Evolutionary conservation across 2,888 invertebrate species (phyloP).

Genomic region (Volucella zonaria): DNA sequence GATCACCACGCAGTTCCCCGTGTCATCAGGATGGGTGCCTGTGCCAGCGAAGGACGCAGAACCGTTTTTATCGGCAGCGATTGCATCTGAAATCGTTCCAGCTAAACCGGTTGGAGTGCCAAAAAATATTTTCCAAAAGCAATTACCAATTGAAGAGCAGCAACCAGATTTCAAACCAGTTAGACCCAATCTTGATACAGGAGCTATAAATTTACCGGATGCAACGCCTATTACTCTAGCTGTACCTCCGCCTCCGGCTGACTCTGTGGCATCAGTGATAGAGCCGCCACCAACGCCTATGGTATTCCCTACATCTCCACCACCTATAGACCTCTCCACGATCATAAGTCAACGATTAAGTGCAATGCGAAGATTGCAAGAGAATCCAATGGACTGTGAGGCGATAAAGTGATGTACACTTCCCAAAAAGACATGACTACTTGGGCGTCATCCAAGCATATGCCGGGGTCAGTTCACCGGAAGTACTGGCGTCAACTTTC

Average conservation of each 20-base stretch:
- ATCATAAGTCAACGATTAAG: conserved; percentile 93
- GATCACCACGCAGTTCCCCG: conserved; percentile 94
- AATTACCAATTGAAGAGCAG: conserved; percentile 78
- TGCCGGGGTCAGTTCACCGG: conserved; percentile 96
- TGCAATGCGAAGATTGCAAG: conserved; percentile 91
- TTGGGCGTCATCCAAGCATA: conserved; percentile 91
- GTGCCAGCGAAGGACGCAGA: conserved; percentile 83
- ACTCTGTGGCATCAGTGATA: conserved; percentile 70
- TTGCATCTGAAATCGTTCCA: conserved; percentile 75
- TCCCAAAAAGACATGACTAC: conserved; percentile 89
- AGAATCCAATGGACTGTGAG: conserved; percentile 89
- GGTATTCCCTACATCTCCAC: conserved; percentile 76
- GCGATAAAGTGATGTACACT: conserved; percentile 89
- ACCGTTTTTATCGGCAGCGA: conserved; percentile 80
- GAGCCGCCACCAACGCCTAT: conserved; percentile 75
- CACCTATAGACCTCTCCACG: conserved; percentile 88
- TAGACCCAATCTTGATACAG: not conserved
- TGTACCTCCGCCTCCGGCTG: conserved; percentile 73
- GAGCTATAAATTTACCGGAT: conserved; percentile 15
- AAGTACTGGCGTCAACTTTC: conserved; percentile 92
- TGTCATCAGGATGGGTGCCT: conserved; percentile 95
- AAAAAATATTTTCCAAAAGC: conserved; percentile 80
- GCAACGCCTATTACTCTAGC: not conserved
- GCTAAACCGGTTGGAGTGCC: conserved; percentile 36
- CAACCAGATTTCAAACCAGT: conserved; percentile 80